Conservation (phyloP, 2,113 vertebrate species). For the Odontophorus gujanensis region DNA sequence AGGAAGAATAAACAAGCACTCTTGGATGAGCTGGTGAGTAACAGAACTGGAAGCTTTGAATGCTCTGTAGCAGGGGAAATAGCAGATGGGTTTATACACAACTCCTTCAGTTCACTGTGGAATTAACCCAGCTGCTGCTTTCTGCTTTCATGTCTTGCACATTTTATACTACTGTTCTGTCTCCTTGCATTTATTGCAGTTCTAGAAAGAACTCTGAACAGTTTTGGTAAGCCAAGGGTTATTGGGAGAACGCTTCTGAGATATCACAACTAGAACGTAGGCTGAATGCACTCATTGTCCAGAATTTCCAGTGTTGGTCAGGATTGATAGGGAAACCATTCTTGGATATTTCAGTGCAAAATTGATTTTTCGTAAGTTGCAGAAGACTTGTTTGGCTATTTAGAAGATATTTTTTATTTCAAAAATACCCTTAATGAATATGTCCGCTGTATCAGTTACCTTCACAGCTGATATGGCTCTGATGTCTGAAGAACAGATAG, state of each 20-base stretch:
- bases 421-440: background rate
- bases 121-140: background rate
- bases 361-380: background rate
- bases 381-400: background rate
- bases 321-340: background rate
- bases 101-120: background rate
- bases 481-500: background rate
- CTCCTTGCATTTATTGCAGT: fast-evolving
- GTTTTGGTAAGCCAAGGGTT: background rate
- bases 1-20: slow-evolving; percentile 96
- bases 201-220: background rate
- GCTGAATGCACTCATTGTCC: background rate
- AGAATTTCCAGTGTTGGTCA: background rate
- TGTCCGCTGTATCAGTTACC: background rate
- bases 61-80: background rate
- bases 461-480: background rate
- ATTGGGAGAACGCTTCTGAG: background rate
- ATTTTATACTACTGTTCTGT: background rate
- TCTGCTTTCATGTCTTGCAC: fast-evolving
- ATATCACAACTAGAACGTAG: background rate
- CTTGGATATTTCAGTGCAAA: background rate
- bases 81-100: background rate
- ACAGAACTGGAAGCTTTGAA: background rate
- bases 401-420: background rate
- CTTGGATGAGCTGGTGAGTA: slow-evolving; percentile 93